phyloP scores from a whole-genome alignment of 2,888 invertebrate genomes.

The Yponomeuta evonymella region DNA sequence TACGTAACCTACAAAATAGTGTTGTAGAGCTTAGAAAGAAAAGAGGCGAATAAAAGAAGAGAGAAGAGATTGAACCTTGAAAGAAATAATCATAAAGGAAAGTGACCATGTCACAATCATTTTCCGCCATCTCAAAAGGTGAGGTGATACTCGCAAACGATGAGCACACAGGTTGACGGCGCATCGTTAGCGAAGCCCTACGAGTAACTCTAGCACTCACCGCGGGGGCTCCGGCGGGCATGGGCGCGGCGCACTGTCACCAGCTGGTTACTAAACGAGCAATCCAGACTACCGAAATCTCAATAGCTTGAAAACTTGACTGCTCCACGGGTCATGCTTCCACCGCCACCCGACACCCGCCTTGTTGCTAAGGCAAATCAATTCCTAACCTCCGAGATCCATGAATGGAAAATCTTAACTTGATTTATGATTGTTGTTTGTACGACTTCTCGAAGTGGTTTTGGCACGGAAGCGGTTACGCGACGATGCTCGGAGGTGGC shows the following conservation, averaged over 20 bases:
- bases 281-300: conserved; percentile 52
- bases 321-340: conserved; percentile 33
- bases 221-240: conserved; percentile 56
- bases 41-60: too few relatives aligned
- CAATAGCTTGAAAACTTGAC: background rate
- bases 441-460: background rate
- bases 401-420: conserved; percentile 61
- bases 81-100: too few relatives aligned
- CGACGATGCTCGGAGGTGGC: background rate
- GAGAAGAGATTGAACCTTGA: too few relatives aligned
- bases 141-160: background rate
- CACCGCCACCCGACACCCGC: conserved; percentile 42
- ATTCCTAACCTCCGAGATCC: conserved; percentile 56
- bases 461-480: conserved; percentile 4
- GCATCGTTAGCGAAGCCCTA: conserved; percentile 67
- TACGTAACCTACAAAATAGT: background rate
- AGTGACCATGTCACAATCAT: too few relatives aligned
- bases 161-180: background rate
- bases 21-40: background rate
- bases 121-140: background rate
- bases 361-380: conserved; percentile 63
- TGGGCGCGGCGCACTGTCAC: conserved; percentile 68
- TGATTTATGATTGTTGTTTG: conserved; percentile 3
- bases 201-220: conserved; percentile 61
- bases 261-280: conserved; percentile 52